Percentiles rank a stretch among this genome's conserved stretches.
Evolutionary conservation across 2,797 vertebrate genomes (phyloP).

Genomic region (Typhlichthys eigenmanni): DNA sequence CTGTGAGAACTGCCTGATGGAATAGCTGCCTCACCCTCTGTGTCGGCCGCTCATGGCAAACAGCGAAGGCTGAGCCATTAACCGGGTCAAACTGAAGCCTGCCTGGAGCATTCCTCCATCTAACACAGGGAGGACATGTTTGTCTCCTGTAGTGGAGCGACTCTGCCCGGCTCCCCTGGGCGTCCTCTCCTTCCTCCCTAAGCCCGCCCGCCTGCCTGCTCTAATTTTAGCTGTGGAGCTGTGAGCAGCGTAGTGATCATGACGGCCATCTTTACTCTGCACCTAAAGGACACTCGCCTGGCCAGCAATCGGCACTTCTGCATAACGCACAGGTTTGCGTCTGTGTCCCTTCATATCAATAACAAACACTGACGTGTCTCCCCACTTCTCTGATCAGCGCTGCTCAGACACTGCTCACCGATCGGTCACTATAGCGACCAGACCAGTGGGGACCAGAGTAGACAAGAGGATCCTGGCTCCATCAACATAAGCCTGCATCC

Average conservation of each 20-base stretch:
- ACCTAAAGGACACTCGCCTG: slow-evolving; percentile 56
- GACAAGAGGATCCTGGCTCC: slow-evolving; percentile 8
- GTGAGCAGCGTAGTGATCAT: slow-evolving; percentile 73
- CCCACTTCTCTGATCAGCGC: slow-evolving; percentile 24
- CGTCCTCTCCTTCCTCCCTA: slow-evolving; percentile 50
- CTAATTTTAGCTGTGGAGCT: slow-evolving; percentile 80
- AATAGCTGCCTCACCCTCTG: slow-evolving; percentile 19
- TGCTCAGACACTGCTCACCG: background rate
- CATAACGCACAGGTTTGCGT: slow-evolving; percentile 1
- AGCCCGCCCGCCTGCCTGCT: slow-evolving; percentile 55
- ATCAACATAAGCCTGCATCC: slow-evolving; percentile 8
- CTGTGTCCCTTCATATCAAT: slow-evolving; percentile 1
- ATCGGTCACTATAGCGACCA: slow-evolving; percentile 29
- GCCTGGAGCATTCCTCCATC: slow-evolving; percentile 3
- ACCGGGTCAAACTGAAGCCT: slow-evolving; percentile 1
- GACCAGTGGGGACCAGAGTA: slow-evolving; percentile 5
- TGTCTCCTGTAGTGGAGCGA: slow-evolving; percentile 22
- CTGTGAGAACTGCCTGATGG: slow-evolving; percentile 60
- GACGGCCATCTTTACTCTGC: slow-evolving; percentile 78
- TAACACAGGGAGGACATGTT: slow-evolving; percentile 14
- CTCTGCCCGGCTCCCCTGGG: slow-evolving; percentile 46
- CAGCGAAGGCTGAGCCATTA: background rate
- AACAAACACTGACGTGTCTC: background rate
- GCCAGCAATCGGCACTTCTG: slow-evolving; percentile 13
- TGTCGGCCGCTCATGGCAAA: background rate